Evolutionary conservation across 2,113 vertebrate species (phyloP).

Genomic region (Noturus placidus): DNA sequence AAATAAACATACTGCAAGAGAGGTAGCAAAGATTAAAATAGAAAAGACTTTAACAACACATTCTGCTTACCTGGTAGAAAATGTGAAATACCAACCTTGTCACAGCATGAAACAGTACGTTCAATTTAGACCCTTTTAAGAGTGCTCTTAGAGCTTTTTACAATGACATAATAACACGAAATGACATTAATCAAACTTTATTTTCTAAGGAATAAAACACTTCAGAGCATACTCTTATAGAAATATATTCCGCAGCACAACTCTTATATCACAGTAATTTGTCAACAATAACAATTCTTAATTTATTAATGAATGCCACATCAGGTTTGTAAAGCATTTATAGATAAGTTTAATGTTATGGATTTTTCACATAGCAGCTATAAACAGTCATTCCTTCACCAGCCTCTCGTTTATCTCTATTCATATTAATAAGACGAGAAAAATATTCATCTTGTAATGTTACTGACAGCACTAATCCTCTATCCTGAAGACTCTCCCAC

Average conservation of each 20-base stretch:
- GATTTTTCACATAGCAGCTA: background rate
- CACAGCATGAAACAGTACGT: background rate
- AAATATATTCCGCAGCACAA: background rate
- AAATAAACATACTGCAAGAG: constrained; percentile 13
- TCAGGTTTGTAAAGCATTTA: background rate
- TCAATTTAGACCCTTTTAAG: background rate
- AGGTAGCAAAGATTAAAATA: background rate
- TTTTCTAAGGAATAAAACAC: background rate
- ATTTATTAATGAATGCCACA: background rate
- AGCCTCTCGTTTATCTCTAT: background rate
- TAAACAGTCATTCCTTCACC: background rate
- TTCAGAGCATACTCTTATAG: background rate
- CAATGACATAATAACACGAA: background rate
- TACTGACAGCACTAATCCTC: background rate
- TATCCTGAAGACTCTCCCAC: background rate
- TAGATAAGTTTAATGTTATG: background rate
- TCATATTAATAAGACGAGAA: background rate
- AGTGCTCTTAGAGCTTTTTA: background rate
- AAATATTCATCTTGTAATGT: background rate
- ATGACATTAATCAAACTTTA: background rate
- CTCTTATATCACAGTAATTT: background rate
- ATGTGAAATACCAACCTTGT: background rate
- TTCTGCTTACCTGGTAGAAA: background rate
- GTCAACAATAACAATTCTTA: background rate
- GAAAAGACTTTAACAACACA: background rate